A percentile compares a stretch with the other conserved stretches of the same genome.
phyloP scores from a whole-genome alignment of 2,888 invertebrate species.

The Tetropium fuscum region DNA sequence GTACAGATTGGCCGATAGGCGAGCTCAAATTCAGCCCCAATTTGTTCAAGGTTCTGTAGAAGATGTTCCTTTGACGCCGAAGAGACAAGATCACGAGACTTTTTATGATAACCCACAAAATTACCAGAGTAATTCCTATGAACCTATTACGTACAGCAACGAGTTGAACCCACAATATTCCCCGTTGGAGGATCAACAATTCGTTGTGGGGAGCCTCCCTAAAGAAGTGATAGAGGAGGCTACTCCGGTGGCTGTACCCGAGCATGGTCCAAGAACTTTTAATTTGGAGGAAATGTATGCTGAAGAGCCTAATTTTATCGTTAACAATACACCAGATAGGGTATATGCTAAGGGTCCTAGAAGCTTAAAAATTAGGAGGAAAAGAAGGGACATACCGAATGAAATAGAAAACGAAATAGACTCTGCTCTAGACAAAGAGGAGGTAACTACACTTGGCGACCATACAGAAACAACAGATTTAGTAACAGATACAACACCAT shows the following conservation, averaged over 20 bases:
- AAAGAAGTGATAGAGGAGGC: slow-evolving; percentile 68
- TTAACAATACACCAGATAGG: background rate
- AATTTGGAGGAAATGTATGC: slow-evolving; percentile 21
- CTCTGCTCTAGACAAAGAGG: slow-evolving; percentile 1
- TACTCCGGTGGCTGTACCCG: slow-evolving; percentile 73
- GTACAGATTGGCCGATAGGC: slow-evolving; percentile 52
- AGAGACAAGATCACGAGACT: background rate
- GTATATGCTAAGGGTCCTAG: slow-evolving; percentile 15
- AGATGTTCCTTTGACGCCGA: slow-evolving; percentile 44
- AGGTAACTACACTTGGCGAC: slow-evolving; percentile 6
- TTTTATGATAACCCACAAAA: background rate
- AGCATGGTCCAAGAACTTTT: slow-evolving; percentile 72
- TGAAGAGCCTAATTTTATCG: slow-evolving; percentile 7
- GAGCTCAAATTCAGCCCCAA: slow-evolving; percentile 41
- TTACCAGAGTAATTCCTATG: slow-evolving; percentile 1
- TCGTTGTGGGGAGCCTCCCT: slow-evolving; percentile 76
- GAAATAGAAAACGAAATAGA: slow-evolving; percentile 24
- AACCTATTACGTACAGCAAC: slow-evolving; percentile 1
- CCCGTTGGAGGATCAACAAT: slow-evolving; percentile 62
- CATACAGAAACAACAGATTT: slow-evolving; percentile 16
- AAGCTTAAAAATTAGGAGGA: slow-evolving; percentile 22
- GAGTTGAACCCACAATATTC: background rate
- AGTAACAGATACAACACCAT: background rate
- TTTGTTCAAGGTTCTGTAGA: slow-evolving; percentile 53
- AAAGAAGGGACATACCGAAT: slow-evolving; percentile 30